phyloP scores from a whole-genome alignment of 2,888 invertebrate species.

The Ormyrus labotus region DNA sequence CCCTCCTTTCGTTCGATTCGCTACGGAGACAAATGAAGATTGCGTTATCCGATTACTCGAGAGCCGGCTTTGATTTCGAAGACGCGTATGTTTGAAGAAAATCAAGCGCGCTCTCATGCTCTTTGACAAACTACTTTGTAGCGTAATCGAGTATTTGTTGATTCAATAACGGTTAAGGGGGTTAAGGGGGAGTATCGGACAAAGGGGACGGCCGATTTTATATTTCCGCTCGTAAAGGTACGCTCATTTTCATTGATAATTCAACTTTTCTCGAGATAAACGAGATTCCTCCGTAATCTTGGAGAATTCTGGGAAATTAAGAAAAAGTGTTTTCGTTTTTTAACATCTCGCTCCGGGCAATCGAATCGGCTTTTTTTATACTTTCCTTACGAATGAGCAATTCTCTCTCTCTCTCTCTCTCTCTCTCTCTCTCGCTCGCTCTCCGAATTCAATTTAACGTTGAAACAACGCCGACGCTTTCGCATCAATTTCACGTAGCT shows the following conservation, averaged over 20 bases:
- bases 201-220: background rate
- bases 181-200: too few relatives aligned
- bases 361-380: constrained; percentile 23
- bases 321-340: constrained; percentile 41
- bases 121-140: background rate
- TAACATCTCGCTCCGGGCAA: constrained; percentile 20
- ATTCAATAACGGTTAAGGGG: too few relatives aligned
- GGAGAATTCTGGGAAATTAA: constrained; percentile 30
- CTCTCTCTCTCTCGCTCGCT: background rate
- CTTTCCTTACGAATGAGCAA: too few relatives aligned
- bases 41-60: constrained; percentile 5
- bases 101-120: too few relatives aligned
- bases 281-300: background rate
- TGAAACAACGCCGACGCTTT: constrained; percentile 56
- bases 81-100: background rate
- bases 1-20: background rate
- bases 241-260: constrained; percentile 28
- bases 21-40: constrained; percentile 20
- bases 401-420: background rate
- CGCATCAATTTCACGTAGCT: constrained; percentile 53
- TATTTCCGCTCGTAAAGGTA: background rate
- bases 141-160: background rate
- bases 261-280: constrained; percentile 6
- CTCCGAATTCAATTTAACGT: constrained; percentile 58
- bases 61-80: background rate